Conservation (phyloP, 1,140 invertebrate genomes). For the Zaprionus davidi region DNA sequence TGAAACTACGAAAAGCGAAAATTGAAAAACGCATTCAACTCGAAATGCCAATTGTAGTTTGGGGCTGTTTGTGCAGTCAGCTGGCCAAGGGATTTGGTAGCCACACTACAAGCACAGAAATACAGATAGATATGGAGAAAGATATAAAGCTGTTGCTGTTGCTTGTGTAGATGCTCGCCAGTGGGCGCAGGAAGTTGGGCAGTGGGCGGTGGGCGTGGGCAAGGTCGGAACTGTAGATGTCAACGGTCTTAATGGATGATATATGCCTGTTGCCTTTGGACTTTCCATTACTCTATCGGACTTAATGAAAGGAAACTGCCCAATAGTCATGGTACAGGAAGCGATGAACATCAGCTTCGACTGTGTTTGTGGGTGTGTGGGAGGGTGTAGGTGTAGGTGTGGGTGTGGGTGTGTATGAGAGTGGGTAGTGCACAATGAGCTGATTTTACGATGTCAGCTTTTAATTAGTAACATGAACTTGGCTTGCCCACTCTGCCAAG, state of each 20-base stretch:
- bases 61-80: constrained; percentile 9
- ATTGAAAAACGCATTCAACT: constrained; percentile 33
- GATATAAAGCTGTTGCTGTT: neutral
- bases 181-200: too few species aligned
- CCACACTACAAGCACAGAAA: neutral
- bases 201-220: neutral
- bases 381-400: neutral
- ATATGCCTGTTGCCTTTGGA: constrained; percentile 25
- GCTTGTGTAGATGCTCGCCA: neutral
- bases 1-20: constrained; percentile 15
- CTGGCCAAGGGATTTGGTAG: neutral
- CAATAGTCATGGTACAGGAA: neutral
- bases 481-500: constrained; percentile 16
- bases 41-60: constrained; percentile 35
- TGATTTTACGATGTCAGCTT: constrained; percentile 20
- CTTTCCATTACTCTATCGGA: constrained; percentile 23
- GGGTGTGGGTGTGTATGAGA: neutral
- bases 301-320: constrained; percentile 18
- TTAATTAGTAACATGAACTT: constrained; percentile 45
- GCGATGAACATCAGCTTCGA: neutral
- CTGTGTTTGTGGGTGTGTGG: neutral
- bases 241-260: constrained; percentile 41
- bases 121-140: neutral
- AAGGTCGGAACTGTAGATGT: constrained; percentile 28
- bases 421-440: neutral